Percentiles rank a stretch among this genome's conserved stretches.
Conservation (phyloP, 1,140 invertebrate genomes). For the Copidosoma floridanum region DNA sequence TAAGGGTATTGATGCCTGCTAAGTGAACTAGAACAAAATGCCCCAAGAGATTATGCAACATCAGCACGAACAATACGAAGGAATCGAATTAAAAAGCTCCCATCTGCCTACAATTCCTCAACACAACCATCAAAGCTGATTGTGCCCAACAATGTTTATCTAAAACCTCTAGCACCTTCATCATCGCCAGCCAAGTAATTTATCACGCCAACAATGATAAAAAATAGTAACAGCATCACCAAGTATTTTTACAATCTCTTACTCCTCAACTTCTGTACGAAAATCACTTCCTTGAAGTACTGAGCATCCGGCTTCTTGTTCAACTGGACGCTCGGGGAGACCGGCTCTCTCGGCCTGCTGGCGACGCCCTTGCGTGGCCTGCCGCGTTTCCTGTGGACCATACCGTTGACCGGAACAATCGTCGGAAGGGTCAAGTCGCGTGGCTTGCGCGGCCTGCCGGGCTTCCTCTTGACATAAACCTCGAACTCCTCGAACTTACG, state of each 20-base stretch:
- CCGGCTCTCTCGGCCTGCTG: not conserved
- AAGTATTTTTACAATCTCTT: conserved; percentile 19
- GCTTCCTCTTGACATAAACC: conserved; percentile 15
- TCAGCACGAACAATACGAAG: no score
- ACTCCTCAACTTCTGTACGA: conserved; percentile 20
- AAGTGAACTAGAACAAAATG: no score
- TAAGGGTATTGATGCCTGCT: no score
- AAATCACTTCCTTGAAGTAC: conserved; percentile 22
- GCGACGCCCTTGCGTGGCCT: conserved; percentile 6
- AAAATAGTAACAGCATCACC: no score
- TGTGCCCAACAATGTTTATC: no score
- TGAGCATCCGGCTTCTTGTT: conserved; percentile 7
- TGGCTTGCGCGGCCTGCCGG: conserved; percentile 4
- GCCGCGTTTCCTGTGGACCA: conserved; percentile 7
- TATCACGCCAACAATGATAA: no score
- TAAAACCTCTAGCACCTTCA: no score
- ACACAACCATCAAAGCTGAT: no score
- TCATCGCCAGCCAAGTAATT: no score
- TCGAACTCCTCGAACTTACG: not conserved
- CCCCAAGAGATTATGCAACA: no score
- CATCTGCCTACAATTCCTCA: no score
- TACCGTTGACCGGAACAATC: not conserved
- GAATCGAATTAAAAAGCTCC: no score
- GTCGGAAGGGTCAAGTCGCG: not conserved
- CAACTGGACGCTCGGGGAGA: not conserved